Percentiles rank a stretch among this genome's conserved stretches.
Conservation (phyloP, 2,888 invertebrate species). For the Cantharis lateralis region DNA sequence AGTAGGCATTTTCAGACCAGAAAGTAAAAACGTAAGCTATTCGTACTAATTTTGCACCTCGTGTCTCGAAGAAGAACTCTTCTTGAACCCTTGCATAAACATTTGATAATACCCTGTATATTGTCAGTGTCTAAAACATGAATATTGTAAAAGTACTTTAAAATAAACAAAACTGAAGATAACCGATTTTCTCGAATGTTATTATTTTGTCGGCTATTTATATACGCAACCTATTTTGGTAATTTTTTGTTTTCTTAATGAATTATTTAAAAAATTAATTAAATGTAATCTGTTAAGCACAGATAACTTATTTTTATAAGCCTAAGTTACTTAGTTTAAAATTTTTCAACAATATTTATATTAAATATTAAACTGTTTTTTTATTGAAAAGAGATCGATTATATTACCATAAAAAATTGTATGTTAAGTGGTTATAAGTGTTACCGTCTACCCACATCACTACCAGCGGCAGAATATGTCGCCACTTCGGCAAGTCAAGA, state of each 20-base stretch:
- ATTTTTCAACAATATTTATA: background rate
- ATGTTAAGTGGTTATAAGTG: conserved; percentile 33
- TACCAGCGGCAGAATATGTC: conserved; percentile 26
- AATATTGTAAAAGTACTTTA: too few species aligned
- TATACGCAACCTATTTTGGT: background rate
- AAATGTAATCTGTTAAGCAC: background rate
- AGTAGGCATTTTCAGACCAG: too few species aligned
- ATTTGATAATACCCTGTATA: too few species aligned
- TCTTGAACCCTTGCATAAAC: too few species aligned
- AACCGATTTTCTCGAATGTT: background rate
- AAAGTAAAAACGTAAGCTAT: too few species aligned
- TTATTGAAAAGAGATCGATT: conserved; percentile 3
- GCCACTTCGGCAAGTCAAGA: conserved; percentile 28
- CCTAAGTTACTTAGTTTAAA: background rate
- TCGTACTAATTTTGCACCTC: too few species aligned
- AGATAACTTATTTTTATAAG: background rate
- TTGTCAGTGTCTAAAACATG: too few species aligned
- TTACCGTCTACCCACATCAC: conserved; percentile 31
- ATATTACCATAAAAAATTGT: conserved; percentile 21
- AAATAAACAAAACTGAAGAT: too few species aligned
- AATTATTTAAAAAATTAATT: background rate
- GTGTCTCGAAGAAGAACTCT: too few species aligned
- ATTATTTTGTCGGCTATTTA: background rate
- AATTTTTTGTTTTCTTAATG: background rate
- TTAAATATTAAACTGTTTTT: background rate